A percentile compares a stretch with the other conserved stretches of the same genome.
These are phyloP conservation scores for Drosophila acutilabella DNA, from an alignment of 2,888 invertebrate genomes.

Conservation along the genomic window DNA sequence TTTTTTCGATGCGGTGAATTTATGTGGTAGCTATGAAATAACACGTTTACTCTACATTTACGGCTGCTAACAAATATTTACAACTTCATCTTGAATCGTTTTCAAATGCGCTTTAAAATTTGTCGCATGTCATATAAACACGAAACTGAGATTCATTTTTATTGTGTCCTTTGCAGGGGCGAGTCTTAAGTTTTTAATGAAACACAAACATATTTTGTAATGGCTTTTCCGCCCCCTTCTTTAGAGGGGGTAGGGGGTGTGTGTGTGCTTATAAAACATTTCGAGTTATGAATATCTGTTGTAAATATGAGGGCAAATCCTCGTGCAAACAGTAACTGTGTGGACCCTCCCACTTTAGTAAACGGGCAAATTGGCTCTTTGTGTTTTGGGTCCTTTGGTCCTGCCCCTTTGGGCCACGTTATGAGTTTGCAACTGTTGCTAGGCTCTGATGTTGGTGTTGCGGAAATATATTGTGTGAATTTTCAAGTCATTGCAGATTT, in stretches of 20 bases:
- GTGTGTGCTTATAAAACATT: conserved; percentile 25
- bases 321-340: conserved; percentile 27
- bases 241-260: background rate
- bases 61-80: conserved; percentile 50
- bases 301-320: conserved; percentile 52
- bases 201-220: conserved; percentile 74
- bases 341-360: conserved; percentile 33
- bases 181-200: conserved; percentile 72
- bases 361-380: conserved; percentile 41
- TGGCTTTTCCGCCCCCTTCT: conserved; percentile 39
- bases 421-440: conserved; percentile 19
- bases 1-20: background rate
- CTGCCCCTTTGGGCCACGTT: conserved; percentile 46
- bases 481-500: conserved; percentile 20
- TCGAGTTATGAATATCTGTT: conserved; percentile 32
- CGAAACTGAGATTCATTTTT: conserved; percentile 43
- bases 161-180: conserved; percentile 30
- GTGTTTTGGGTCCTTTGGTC: conserved; percentile 25
- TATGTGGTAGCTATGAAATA: background rate
- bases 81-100: conserved; percentile 57
- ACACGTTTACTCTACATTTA: conserved; percentile 21
- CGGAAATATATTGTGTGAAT: conserved; percentile 28
- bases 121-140: conserved; percentile 67
- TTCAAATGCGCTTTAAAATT: conserved; percentile 47
- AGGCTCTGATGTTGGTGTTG: conserved; percentile 9